phyloP scores from a whole-genome alignment of 2,888 invertebrate species.

The Coronaproctus castanopsis region DNA sequence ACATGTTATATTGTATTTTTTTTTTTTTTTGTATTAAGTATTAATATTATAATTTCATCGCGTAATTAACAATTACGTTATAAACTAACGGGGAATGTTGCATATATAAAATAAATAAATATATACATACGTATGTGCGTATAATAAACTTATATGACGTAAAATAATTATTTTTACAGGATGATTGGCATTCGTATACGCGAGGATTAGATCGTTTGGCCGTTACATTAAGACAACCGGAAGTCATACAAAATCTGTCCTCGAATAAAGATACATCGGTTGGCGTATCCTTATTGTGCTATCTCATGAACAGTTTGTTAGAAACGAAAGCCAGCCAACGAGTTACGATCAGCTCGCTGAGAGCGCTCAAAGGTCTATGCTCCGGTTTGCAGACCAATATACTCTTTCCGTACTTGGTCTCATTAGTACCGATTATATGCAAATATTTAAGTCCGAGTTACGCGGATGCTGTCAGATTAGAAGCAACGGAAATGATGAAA shows the following conservation, averaged over 20 bases:
- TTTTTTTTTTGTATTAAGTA: too few species aligned
- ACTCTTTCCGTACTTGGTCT: slow-evolving; percentile 12
- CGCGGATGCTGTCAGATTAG: slow-evolving; percentile 12
- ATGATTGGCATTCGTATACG: slow-evolving; percentile 35
- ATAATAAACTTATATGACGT: too few species aligned
- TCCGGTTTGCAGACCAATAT: slow-evolving; percentile 16
- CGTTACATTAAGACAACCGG: slow-evolving; percentile 32
- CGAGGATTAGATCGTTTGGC: slow-evolving; percentile 38
- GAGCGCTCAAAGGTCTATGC: slow-evolving; percentile 24
- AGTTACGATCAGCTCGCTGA: slow-evolving; percentile 29
- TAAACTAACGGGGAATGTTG: too few species aligned
- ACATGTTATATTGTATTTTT: too few species aligned
- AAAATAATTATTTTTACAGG: slow-evolving; percentile 29
- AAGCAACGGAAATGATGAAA: slow-evolving; percentile 23
- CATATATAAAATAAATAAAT: too few species aligned
- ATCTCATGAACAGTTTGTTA: slow-evolving; percentile 40
- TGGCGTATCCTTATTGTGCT: slow-evolving; percentile 39
- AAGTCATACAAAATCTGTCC: slow-evolving; percentile 26
- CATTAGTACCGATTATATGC: slow-evolving; percentile 15
- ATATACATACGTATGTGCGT: too few species aligned
- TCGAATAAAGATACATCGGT: slow-evolving; percentile 30
- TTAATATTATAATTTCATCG: too few species aligned
- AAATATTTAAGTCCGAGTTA: slow-evolving; percentile 15
- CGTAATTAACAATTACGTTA: too few species aligned
- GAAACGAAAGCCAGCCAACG: slow-evolving; percentile 26